Conservation (phyloP, 2,113 vertebrate genomes). For the Guaruba guarouba region DNA sequence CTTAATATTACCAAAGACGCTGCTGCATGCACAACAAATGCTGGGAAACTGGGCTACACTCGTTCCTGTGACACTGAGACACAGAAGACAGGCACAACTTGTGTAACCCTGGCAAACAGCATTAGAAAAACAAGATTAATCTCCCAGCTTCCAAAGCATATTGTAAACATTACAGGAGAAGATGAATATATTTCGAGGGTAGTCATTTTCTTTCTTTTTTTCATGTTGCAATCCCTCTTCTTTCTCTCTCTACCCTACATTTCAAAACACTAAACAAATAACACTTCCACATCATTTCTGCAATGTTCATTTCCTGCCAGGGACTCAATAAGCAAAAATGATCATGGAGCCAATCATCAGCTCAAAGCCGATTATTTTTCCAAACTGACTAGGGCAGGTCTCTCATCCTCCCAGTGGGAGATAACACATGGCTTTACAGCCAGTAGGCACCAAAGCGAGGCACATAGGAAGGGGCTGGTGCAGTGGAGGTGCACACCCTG, state of each 20-base stretch:
- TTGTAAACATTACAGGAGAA: not conserved
- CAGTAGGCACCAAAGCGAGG: not conserved
- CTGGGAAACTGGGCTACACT: not conserved
- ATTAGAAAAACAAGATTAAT: not conserved
- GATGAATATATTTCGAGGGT: not conserved
- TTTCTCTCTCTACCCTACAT: not conserved
- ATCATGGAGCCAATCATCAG: not conserved
- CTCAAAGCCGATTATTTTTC: not conserved
- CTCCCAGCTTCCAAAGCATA: not conserved
- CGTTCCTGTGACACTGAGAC: not conserved
- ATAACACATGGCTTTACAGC: not conserved
- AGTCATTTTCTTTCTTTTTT: not conserved
- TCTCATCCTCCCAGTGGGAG: not conserved
- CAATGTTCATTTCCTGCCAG: not conserved
- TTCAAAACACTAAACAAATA: not conserved
- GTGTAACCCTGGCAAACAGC: not conserved
- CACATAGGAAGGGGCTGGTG: not conserved
- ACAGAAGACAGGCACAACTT: not conserved
- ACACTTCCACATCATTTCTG: conserved; percentile 2
- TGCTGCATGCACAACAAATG: not conserved
- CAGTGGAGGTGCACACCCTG: not conserved
- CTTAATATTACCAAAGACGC: not conserved
- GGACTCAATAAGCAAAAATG: not conserved
- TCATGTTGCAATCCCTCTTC: not conserved
- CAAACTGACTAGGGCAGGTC: not conserved